Evolutionary conservation across 2,797 vertebrate species (phyloP).

Genomic region (Zenarchopterus dispar): DNA sequence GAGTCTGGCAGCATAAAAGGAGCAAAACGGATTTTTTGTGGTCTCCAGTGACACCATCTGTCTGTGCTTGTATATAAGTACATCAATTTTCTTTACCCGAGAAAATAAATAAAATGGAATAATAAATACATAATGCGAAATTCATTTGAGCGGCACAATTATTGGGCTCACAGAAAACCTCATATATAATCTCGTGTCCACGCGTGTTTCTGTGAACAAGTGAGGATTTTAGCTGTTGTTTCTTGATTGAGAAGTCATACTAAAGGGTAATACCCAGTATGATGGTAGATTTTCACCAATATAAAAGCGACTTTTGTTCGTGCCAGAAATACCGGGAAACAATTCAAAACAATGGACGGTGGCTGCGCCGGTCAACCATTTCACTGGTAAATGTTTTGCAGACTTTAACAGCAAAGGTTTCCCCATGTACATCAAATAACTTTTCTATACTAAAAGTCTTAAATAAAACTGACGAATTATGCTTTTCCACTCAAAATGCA

Average conservation of each 20-base stretch:
- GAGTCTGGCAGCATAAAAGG: conserved; percentile 24
- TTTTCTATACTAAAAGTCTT: no score
- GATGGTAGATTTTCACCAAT: no score
- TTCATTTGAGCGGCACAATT: no score
- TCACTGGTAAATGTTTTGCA: neutral
- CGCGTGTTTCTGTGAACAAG: no score
- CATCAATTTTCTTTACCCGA: neutral
- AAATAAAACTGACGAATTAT: no score
- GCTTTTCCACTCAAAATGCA: no score
- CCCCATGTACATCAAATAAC: no score
- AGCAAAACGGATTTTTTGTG: neutral
- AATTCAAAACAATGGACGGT: conserved; percentile 53
- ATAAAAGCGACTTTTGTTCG: neutral
- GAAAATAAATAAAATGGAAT: neutral
- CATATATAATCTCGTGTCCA: no score
- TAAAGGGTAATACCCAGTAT: neutral
- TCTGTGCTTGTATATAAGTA: neutral
- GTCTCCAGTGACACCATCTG: conserved; percentile 66
- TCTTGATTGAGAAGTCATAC: neutral
- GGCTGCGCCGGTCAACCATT: fast-evolving
- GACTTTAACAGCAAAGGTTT: neutral
- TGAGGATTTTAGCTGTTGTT: neutral
- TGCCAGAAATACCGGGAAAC: fast-evolving
- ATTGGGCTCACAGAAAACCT: no score
- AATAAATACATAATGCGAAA: neutral